Base-by-base conservation (phyloP, 1,140 invertebrate genomes). In the Drosophila mayri region DNA sequence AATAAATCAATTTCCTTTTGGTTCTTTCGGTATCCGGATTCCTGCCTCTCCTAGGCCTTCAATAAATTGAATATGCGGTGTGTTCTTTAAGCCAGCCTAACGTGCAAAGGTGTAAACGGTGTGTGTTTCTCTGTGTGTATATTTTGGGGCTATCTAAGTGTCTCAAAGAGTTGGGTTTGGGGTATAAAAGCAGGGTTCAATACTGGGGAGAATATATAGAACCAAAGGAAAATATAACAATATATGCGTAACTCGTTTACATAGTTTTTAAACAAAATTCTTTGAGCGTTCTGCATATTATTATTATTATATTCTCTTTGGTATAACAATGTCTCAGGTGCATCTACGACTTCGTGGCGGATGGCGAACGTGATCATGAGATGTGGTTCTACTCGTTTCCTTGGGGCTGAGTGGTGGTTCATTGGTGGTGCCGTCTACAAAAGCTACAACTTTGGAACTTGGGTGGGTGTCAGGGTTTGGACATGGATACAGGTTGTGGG, bases 371-470 rank as follows among this genome's bases (percentile, higher is more conserved):
- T 76, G 65, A 78, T 58, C 32, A 49, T 72, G 58, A 41, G 18
- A 8, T 32, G 43, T 59, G 47, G 25, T 35, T 58, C 54, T 59
- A 72, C 41, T 22, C 63, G 74, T 22, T 76, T 64, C 38, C 46
- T 38, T 16, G 55, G 43, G n/a, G 11, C 40, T 52, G 47, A 22
- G 49, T 52, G 38, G 44, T 28, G 41, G 28, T 47, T 28, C 30
- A n/a, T 28, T 49, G 49, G 38, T 59, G 68, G 71, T 85, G 82
- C 82, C 70, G 10, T 82, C 84, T 52, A 67, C 77, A 65, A 78
- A 76, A 79, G 70, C 83, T 82, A 68, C 62, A 68, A 68, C 62
- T 68, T 67, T 67, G 61, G 49, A 28, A 14, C 28, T 62, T 32
- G 55, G 57, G 43, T 67, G 64, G 25, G 47, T 60, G 52, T 38